A percentile compares a stretch with the other conserved stretches of the same genome.
Evolutionary conservation across 2,113 vertebrate species (phyloP).

Genomic region (Trogon melanurus): DNA sequence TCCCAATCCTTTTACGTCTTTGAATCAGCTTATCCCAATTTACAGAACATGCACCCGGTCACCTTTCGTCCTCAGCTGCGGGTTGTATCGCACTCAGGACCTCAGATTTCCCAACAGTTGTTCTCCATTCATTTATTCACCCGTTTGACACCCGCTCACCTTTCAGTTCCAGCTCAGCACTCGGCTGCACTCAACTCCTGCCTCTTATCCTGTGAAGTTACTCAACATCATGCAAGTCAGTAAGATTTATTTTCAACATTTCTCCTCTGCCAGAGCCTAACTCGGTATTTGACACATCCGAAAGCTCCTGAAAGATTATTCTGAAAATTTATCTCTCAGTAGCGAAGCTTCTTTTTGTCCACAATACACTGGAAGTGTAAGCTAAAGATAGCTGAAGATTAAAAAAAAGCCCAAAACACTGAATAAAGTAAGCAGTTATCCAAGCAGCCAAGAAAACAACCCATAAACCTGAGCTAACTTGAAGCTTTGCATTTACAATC

Average conservation of each 20-base stretch:
- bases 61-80: not conserved
- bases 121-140: not conserved
- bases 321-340: not conserved
- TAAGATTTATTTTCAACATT: not conserved
- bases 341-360: not conserved
- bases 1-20: constrained; percentile 13
- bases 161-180: not conserved
- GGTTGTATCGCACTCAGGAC: not conserved
- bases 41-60: not conserved
- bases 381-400: not conserved
- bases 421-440: not conserved
- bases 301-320: not conserved
- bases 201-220: not conserved
- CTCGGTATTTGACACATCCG: not conserved
- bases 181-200: not conserved
- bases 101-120: not conserved
- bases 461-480: not conserved
- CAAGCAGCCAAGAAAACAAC: not conserved
- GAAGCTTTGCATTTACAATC: not conserved
- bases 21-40: not conserved
- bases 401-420: not conserved
- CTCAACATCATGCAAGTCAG: not conserved
- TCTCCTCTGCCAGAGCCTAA: not conserved
- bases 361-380: not conserved
- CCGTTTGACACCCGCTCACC: not conserved